phyloP scores from a whole-genome alignment of 2,113 vertebrate species.

The Pomatostomus ruficeps region DNA sequence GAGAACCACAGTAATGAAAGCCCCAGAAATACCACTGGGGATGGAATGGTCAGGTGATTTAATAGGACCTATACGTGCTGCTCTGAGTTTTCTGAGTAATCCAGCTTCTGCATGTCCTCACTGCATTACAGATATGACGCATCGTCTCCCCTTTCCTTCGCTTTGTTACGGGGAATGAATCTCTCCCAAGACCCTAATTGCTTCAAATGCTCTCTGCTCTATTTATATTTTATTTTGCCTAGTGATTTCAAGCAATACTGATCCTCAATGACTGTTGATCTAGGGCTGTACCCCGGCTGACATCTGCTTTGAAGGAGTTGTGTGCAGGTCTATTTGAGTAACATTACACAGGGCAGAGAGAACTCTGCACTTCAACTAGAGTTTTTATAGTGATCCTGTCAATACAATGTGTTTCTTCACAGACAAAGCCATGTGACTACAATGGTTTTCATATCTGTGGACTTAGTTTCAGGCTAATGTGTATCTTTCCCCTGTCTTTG shows the following conservation, averaged over 20 bases:
- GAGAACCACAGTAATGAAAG: neutral
- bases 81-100: neutral
- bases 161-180: neutral
- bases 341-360: neutral
- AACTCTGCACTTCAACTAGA: neutral
- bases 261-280: constrained; percentile 12
- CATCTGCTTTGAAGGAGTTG: neutral
- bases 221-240: constrained; percentile 25
- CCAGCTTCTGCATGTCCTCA: constrained; percentile 13
- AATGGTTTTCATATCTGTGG: neutral
- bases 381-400: neutral
- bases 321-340: neutral
- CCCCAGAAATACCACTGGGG: neutral
- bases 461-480: neutral
- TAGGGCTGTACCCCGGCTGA: neutral
- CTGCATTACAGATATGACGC: neutral
- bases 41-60: neutral
- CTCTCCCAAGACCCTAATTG: neutral
- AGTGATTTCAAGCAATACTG: constrained; percentile 4
- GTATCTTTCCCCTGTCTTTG: neutral
- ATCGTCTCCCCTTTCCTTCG: neutral
- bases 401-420: neutral
- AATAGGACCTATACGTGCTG: neutral
- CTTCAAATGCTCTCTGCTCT: constrained; percentile 28
- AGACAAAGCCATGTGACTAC: neutral